A percentile compares a stretch with the other conserved stretches of the same genome.
Evolutionary conservation across 1,140 invertebrate species (phyloP).

Genomic region (Bombus consobrinus): DNA sequence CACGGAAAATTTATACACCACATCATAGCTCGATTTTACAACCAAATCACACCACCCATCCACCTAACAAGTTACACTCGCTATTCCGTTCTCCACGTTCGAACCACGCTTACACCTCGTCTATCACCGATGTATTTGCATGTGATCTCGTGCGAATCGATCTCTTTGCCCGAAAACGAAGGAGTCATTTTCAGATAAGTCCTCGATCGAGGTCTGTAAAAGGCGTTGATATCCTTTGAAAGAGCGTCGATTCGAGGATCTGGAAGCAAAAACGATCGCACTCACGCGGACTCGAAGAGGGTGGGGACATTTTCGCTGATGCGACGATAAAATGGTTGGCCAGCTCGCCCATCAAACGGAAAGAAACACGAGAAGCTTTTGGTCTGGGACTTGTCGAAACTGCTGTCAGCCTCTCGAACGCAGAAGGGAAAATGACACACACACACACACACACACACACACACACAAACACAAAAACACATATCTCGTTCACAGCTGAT

Average conservation of each 20-base stretch:
- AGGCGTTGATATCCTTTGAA: background rate
- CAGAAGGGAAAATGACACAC: background rate
- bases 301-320: conserved; percentile 21
- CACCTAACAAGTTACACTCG: background rate
- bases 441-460: too few species aligned
- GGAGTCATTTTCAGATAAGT: conserved; percentile 34
- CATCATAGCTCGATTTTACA: background rate
- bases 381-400: background rate
- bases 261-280: conserved; percentile 7
- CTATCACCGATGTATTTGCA: conserved; percentile 38
- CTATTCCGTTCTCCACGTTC: background rate
- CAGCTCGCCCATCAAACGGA: background rate
- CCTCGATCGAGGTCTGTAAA: conserved; percentile 7
- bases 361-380: background rate
- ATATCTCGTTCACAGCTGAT: background rate
- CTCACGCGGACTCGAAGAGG: background rate
- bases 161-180: background rate
- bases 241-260: background rate
- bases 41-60: too few species aligned
- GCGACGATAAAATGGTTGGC: conserved; percentile 18
- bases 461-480: too few species aligned
- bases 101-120: background rate
- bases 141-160: conserved; percentile 12
- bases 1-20: background rate
- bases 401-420: background rate